Conservation (phyloP, 2,888 invertebrate genomes). For the Lysandra coridon region DNA sequence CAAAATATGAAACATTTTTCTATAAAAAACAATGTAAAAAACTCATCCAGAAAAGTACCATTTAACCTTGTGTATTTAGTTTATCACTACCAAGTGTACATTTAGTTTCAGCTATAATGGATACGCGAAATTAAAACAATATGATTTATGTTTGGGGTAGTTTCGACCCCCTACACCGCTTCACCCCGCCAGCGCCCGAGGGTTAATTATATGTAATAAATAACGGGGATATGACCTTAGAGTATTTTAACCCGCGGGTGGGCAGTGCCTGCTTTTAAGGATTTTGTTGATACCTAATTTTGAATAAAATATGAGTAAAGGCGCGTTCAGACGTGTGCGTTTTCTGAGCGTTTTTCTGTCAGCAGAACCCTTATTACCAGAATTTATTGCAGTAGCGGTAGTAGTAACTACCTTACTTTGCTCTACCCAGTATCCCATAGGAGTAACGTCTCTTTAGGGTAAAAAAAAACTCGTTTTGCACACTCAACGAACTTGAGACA, state of each 20-base stretch:
- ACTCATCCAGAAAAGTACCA: not conserved
- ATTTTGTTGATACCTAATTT: not conserved
- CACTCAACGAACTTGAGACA: too few relatives aligned
- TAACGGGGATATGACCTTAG: conserved; percentile 16
- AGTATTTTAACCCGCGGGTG: not conserved
- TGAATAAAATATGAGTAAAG: not conserved
- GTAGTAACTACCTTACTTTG: too few relatives aligned
- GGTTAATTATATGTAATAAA: conserved; percentile 29
- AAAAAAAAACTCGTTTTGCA: too few relatives aligned
- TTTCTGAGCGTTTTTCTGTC: too few relatives aligned
- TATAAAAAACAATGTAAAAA: not conserved
- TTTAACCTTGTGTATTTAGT: not conserved
- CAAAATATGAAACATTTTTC: not conserved
- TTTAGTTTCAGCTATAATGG: not conserved
- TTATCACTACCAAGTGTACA: not conserved
- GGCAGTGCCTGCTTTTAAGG: not conserved
- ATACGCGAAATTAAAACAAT: conserved; percentile 20
- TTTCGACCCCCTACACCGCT: not conserved
- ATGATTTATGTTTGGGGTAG: conserved; percentile 28
- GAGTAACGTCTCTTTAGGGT: too few relatives aligned
- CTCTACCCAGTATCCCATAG: too few relatives aligned
- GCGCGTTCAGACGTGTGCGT: not conserved
- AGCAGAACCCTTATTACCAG: too few relatives aligned
- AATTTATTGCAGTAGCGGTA: too few relatives aligned
- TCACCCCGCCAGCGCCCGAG: not conserved